Conservation (phyloP, 1,140 invertebrate species). For the Notospermus geniculatus region DNA sequence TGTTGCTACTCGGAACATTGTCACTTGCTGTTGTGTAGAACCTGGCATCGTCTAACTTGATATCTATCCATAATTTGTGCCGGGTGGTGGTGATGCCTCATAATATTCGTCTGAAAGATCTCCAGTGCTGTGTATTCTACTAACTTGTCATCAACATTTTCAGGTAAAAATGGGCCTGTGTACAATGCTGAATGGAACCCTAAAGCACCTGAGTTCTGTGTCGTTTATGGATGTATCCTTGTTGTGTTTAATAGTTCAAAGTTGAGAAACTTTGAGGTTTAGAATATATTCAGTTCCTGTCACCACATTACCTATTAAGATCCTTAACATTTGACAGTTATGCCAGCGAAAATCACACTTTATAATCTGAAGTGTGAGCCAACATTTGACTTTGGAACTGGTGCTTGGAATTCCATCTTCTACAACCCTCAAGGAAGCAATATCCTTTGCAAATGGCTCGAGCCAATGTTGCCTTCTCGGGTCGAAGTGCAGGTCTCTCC, state of each 20-base stretch:
- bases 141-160: too few species aligned
- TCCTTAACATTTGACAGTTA: conserved; percentile 60
- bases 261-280: conserved; percentile 22
- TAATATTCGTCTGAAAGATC: too few species aligned
- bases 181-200: conserved; percentile 91
- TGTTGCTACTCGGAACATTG: too few species aligned
- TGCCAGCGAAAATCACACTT: conserved; percentile 86
- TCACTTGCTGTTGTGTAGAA: too few species aligned
- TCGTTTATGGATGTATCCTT: conserved; percentile 78
- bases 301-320: too few species aligned
- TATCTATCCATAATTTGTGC: too few species aligned
- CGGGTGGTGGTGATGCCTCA: too few species aligned
- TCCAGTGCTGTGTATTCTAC: too few species aligned
- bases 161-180: conserved; percentile 84
- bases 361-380: conserved; percentile 91
- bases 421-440: conserved; percentile 90
- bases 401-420: conserved; percentile 81
- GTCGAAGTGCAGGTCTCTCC: too few species aligned
- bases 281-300: not conserved
- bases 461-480: too few species aligned
- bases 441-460: conserved; percentile 65
- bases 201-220: conserved; percentile 82
- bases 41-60: too few species aligned
- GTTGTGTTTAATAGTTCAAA: conserved; percentile 9
- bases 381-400: conserved; percentile 88